Percentiles rank a stretch among this genome's conserved stretches.
Evolutionary conservation across 2,113 vertebrate genomes (phyloP).

Genomic region (Drymodes brunneopygia): DNA sequence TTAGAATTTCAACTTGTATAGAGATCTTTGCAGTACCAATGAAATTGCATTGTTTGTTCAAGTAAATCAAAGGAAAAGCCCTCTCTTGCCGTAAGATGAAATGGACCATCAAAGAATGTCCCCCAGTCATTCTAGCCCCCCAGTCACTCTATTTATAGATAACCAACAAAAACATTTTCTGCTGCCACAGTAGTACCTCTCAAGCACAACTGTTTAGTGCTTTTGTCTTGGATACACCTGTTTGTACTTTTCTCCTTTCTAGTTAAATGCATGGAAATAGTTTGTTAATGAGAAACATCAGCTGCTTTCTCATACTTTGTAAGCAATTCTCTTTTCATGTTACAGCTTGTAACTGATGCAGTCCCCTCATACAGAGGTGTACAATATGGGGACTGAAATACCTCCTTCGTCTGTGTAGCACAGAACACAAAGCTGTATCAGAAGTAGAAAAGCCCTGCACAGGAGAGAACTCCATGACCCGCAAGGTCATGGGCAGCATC

Average conservation of each 20-base stretch:
- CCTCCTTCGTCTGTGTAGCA: neutral
- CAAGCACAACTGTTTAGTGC: neutral
- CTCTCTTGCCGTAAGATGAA: neutral
- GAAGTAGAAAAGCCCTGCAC: neutral
- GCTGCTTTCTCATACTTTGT: neutral
- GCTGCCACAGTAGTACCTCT: neutral
- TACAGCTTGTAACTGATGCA: neutral
- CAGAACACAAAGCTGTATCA: neutral
- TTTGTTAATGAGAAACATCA: neutral
- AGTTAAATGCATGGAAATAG: neutral
- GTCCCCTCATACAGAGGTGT: accelerated
- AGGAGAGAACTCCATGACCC: neutral
- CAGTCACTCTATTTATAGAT: neutral
- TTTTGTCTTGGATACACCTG: neutral
- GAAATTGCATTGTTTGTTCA: neutral
- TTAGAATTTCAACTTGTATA: neutral
- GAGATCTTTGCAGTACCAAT: neutral
- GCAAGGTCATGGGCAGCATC: neutral
- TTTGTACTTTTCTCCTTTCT: neutral
- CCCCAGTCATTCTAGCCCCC: neutral
- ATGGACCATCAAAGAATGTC: neutral
- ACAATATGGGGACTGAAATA: neutral
- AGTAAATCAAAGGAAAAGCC: neutral
- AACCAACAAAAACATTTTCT: neutral
- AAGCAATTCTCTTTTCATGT: neutral